Base-by-base conservation (phyloP, 2,888 invertebrate species). In the Leucoptera coffeella region DNA sequence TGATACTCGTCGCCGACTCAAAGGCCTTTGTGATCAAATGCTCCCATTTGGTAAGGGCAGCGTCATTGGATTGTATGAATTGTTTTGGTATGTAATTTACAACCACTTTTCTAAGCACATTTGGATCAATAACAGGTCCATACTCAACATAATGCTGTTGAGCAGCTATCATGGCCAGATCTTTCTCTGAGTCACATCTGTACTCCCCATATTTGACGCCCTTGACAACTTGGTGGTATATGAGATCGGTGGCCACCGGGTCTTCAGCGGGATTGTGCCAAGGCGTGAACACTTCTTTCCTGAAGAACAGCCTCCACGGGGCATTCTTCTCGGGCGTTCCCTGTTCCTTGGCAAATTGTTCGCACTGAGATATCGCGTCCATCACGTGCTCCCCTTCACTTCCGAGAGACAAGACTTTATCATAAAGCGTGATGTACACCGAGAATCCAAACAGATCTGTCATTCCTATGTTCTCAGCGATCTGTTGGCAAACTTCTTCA, bases 311-410 rank as follows among this genome's bases (percentile, higher is more conserved):
- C 38, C 86, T 77, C 94, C 94, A 96, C 0, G 88, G 86, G 4
- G 90, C 89, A 43, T 78, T 84, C 38, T 85, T 75, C 50, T 93
- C 92, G 29, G 82, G 78, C 3, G 82, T 79, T 1, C 91, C 90
- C 49, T 88, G 85, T 53, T 93, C 93, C 56, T 86, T 91, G 14
- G 91, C 86, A 51, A 89, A 93, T 50, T 95, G 94, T 51, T 96
- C 95, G 53, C 94, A 94, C 51, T 93, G 92, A 0, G 91, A 91
- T 42, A 96, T 86, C 1, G 94, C 95, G 58, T 96, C 95, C 84
- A 95, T 85, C 1, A 96, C 84, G 47, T 94, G 93, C 52, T 94
- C 93, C 11, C 78, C 79, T 33, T 88, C 92, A 50, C 84, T 85
- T 17, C 93, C 93, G 30, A 94, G 55, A 0, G 92, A 92, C 38